Base-by-base conservation (phyloP, 2,888 invertebrate species). In the Syritta pipiens region DNA sequence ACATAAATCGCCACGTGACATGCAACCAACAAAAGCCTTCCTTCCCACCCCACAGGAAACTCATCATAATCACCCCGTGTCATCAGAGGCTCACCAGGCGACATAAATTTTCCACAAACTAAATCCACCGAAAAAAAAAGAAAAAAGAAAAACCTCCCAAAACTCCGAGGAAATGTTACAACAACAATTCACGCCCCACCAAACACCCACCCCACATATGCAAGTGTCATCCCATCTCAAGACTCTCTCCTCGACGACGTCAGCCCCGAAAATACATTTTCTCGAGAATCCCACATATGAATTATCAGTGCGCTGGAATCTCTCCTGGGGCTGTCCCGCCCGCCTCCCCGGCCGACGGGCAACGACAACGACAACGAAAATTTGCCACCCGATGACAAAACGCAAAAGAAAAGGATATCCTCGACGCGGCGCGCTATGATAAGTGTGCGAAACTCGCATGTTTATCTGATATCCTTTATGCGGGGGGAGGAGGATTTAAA, bases 371-470 rank as follows among this genome's bases (percentile, higher is more conserved):
- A 59, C 72, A 59, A 60, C 28, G 74, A 79, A 74, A 79, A 79
- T 79, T 79, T 79, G 79, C 79, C 68, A 79, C 20, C 74, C 74
- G 79, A 74, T 79, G 79, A 79, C 79, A 79, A 68, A 79, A 79
- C 67, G 79, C 44, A 62, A 68, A 74, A 55, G 74, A 74, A 79
- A 79, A 62, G 79, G 79, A 79, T 79, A 79, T 62, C 37, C 74
- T 57, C 49, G 71, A 9, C 72, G 67, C 67, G 72, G 32, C 49
- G 40, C 55, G 44, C 67, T 67, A 79, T 79, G 79, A 79, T 79
- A 79, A 74, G 79, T 79, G 79, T 79, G 79, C 79, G 79, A 79
- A 79, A 79, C 74, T 79, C 79, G 68, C 79, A 79, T 74, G 79
- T 74, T 79, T 79, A 79, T 79, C 79, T 79, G 79, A 79, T 79